Conservation (phyloP, 1,140 invertebrate genomes). For the Ptiloglossa arizonensis region DNA sequence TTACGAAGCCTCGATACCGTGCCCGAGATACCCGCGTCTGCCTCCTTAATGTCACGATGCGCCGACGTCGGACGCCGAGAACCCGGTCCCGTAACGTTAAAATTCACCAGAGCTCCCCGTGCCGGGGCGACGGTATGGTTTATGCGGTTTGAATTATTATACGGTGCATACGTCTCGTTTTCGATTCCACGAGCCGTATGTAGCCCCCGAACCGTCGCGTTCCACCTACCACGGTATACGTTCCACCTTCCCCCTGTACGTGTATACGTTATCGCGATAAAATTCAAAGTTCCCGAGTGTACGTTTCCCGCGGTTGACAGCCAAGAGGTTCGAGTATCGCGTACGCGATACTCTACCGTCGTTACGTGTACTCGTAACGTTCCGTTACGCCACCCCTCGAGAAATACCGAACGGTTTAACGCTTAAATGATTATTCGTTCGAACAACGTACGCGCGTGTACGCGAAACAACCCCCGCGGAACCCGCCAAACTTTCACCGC, state of each 20-base stretch:
- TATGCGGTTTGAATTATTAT: slow-evolving; percentile 25
- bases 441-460: too few relatives aligned
- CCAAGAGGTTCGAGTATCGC: not conserved
- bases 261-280: slow-evolving; percentile 12
- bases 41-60: slow-evolving; percentile 11
- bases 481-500: not conserved
- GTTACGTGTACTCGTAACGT: too few relatives aligned
- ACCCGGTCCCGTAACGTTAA: slow-evolving; percentile 2
- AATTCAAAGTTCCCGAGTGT: slow-evolving; percentile 38
- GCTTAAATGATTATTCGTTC: too few relatives aligned
- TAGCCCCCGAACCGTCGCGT: not conserved
- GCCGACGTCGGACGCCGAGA: not conserved
- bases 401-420: too few relatives aligned
- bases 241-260: too few relatives aligned
- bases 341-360: too few relatives aligned
- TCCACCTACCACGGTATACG: too few relatives aligned
- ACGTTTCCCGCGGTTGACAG: slow-evolving; percentile 19
- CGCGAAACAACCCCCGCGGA: not conserved
- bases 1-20: too few relatives aligned
- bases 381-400: not conserved
- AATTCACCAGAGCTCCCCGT: slow-evolving; percentile 2
- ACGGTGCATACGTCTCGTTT: slow-evolving; percentile 19
- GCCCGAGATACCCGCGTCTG: too few relatives aligned
- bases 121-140: not conserved
- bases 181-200: slow-evolving; percentile 21